phyloP scores from a whole-genome alignment of 1,140 invertebrate genomes.

The Lysiphlebus fabarum region DNA sequence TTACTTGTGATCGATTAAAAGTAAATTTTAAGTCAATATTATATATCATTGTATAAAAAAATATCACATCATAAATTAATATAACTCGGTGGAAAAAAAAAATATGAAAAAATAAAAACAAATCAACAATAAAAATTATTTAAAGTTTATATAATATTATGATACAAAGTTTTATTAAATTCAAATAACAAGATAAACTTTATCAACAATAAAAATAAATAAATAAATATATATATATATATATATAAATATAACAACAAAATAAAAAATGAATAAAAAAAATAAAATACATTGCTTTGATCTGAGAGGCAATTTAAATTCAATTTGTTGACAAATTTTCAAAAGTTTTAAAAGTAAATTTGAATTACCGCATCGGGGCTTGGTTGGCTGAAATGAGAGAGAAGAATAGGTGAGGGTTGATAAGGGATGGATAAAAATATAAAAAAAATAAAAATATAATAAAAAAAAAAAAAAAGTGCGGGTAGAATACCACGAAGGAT shows the following conservation, averaged over 20 bases:
- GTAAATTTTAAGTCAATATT: too few species aligned
- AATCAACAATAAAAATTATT: too few species aligned
- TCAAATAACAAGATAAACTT: too few species aligned
- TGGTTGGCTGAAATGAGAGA: slow-evolving; percentile 1
- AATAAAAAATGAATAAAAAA: too few species aligned
- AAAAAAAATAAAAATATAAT: slow-evolving; percentile 23
- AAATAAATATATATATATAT: too few species aligned
- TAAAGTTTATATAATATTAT: too few species aligned
- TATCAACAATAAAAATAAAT: too few species aligned
- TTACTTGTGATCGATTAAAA: too few species aligned
- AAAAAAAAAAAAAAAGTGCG: slow-evolving; percentile 26
- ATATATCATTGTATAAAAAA: background rate
- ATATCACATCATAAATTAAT: background rate
- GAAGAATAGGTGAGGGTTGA: slow-evolving; percentile 7
- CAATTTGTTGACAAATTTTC: slow-evolving; percentile 15
- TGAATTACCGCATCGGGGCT: slow-evolving; percentile 10
- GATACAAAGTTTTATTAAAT: too few species aligned
- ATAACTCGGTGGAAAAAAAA: too few species aligned
- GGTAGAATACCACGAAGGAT: slow-evolving; percentile 24
- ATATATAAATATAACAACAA: too few species aligned
- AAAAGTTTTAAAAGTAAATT: slow-evolving; percentile 21
- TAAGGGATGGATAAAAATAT: slow-evolving; percentile 13
- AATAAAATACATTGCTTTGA: background rate
- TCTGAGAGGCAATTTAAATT: slow-evolving; percentile 18
- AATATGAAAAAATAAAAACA: too few species aligned